These are phyloP conservation scores for Brachyistius frenatus DNA, from an alignment of 2,113 vertebrate species.

Conservation along the genomic window DNA sequence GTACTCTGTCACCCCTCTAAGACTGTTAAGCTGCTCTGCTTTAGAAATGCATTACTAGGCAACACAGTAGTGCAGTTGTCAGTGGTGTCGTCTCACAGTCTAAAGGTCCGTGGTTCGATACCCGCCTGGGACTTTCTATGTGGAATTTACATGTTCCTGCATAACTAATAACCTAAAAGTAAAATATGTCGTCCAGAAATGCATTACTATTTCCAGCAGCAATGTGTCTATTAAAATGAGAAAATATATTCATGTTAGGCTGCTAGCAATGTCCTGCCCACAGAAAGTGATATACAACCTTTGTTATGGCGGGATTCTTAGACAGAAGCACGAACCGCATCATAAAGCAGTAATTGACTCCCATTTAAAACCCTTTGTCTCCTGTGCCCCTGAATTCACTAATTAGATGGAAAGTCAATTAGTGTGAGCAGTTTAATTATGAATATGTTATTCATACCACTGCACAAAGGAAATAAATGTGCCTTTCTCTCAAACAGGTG, in stretches of 20 bases:
- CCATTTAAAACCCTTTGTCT: slow-evolving; percentile 65
- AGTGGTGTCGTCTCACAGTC: no score
- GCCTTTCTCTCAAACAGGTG: slow-evolving; percentile 18
- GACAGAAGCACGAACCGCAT: slow-evolving; percentile 40
- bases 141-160: no score
- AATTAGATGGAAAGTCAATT: slow-evolving; percentile 63
- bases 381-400: slow-evolving; percentile 37
- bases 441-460: slow-evolving; percentile 61
- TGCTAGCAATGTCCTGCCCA: background rate
- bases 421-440: slow-evolving; percentile 67
- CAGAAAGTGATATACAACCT: slow-evolving; percentile 27
- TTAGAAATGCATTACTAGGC: slow-evolving; percentile 2
- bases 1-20: slow-evolving; percentile 13
- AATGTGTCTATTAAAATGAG: slow-evolving; percentile 1
- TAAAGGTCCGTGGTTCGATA: no score
- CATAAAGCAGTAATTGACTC: slow-evolving; percentile 63
- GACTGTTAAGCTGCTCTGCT: background rate
- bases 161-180: no score
- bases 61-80: no score
- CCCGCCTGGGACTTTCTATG: no score
- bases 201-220: background rate
- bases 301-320: slow-evolving; percentile 30
- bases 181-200: no score
- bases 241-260: background rate
- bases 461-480: slow-evolving; percentile 42